Conservation (phyloP, 2,888 invertebrate genomes). For the Nebria salina region DNA sequence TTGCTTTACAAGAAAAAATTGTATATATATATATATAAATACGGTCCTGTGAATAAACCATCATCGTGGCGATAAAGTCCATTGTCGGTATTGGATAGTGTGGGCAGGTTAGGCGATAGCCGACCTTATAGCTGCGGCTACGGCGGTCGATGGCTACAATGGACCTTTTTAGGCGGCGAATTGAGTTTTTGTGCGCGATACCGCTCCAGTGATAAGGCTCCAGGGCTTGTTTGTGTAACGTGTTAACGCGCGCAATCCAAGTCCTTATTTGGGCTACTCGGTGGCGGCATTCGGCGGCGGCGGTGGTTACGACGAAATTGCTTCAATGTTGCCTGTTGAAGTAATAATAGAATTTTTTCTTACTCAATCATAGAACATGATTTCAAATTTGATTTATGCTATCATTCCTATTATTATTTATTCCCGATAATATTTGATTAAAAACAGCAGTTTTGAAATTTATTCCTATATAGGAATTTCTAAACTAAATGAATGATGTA, state of each 20-base stretch:
- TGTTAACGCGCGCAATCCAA: constrained; percentile 43
- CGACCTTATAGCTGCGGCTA: constrained; percentile 4
- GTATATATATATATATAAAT: background rate
- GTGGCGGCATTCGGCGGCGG: background rate
- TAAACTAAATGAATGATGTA: too few species aligned
- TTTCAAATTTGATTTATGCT: too few species aligned
- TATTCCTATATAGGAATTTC: too few species aligned
- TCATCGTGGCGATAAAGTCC: constrained; percentile 4
- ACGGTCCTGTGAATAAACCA: background rate
- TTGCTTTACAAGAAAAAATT: too few species aligned
- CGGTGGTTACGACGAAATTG: constrained; percentile 31
- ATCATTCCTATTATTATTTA: too few species aligned
- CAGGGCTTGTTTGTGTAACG: constrained; percentile 37
- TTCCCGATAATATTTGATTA: too few species aligned
- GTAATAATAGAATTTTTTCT: too few species aligned
- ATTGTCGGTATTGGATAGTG: background rate
- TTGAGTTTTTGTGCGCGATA: constrained; percentile 40
- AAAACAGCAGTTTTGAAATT: too few species aligned
- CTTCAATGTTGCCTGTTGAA: constrained; percentile 2
- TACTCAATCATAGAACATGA: too few species aligned
- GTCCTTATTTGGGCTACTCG: constrained; percentile 36
- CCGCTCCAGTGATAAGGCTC: constrained; percentile 35
- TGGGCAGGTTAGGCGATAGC: constrained; percentile 3
- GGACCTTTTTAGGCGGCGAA: constrained; percentile 13
- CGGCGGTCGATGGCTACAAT: constrained; percentile 13